phyloP scores from a whole-genome alignment of 1,140 invertebrate genomes.

The Papilio dardanus region DNA sequence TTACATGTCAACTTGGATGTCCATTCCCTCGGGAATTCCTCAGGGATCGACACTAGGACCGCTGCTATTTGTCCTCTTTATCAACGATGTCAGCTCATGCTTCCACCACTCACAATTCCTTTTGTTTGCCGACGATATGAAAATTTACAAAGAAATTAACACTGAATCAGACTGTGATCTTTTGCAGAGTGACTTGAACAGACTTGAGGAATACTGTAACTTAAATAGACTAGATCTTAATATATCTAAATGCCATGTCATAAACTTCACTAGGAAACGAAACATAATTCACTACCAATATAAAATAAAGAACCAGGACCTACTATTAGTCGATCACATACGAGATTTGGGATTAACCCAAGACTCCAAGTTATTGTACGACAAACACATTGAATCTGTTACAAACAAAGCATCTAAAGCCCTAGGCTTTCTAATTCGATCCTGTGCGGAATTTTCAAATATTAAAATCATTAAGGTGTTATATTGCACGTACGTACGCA shows the following conservation, averaged over 20 bases:
- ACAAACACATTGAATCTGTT: constrained; percentile 39
- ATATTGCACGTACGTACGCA: too few species aligned
- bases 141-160: constrained; percentile 42
- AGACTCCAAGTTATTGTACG: constrained; percentile 41
- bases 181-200: constrained; percentile 41
- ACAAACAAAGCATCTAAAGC: constrained; percentile 40
- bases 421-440: constrained; percentile 41
- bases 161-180: constrained; percentile 34
- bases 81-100: constrained; percentile 37
- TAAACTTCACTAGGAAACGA: constrained; percentile 1
- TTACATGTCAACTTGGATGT: not conserved
- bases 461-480: constrained; percentile 39
- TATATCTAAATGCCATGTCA: not conserved
- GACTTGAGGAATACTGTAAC: constrained; percentile 44
- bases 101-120: constrained; percentile 42
- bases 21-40: constrained; percentile 36
- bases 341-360: constrained; percentile 36
- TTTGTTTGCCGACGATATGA: constrained; percentile 49
- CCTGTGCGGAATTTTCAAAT: constrained; percentile 34
- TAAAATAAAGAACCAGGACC: not conserved
- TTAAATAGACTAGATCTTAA: not conserved
- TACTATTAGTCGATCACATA: not conserved
- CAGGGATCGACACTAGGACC: constrained; percentile 43
- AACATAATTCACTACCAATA: constrained; percentile 6
- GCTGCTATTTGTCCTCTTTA: constrained; percentile 46